A percentile compares a stretch with the other conserved stretches of the same genome.
These are phyloP conservation scores for Microctonus hyperodae DNA, from an alignment of 2,888 invertebrate species.

Conservation along the genomic window DNA sequence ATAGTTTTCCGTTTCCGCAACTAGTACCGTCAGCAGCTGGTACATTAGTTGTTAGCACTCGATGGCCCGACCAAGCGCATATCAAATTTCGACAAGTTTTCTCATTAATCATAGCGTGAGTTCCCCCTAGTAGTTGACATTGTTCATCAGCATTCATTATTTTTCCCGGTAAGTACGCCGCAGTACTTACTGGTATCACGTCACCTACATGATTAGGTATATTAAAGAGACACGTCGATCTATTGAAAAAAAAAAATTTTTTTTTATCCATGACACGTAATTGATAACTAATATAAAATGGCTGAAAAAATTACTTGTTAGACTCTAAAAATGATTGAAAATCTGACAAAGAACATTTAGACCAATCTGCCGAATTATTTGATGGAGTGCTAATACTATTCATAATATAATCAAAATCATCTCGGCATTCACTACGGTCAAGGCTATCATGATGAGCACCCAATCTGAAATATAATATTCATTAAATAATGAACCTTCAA, in stretches of 20 bases:
- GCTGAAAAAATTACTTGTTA: background rate
- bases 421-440: background rate
- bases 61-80: conserved; percentile 25
- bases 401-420: conserved; percentile 31
- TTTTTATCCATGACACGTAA: background rate
- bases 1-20: background rate
- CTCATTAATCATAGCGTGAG: background rate
- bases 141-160: conserved; percentile 16
- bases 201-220: background rate
- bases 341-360: conserved; percentile 27
- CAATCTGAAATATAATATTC: conserved; percentile 25
- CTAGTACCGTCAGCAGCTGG: conserved; percentile 8
- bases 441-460: conserved; percentile 35
- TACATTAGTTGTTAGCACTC: no score
- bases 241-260: background rate
- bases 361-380: conserved; percentile 32
- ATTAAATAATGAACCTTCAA: background rate
- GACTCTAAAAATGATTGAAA: conserved; percentile 26
- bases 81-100: conserved; percentile 27
- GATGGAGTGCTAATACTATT: conserved; percentile 14
- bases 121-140: conserved; percentile 7
- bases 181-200: no score
- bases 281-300: background rate
- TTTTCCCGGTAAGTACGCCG: conserved; percentile 22
- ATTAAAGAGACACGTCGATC: conserved; percentile 18